Evolutionary conservation across 2,113 vertebrate species (phyloP), one percentile per base, ranked within the genome.

Genomic region (Furnarius figulus): DNA sequence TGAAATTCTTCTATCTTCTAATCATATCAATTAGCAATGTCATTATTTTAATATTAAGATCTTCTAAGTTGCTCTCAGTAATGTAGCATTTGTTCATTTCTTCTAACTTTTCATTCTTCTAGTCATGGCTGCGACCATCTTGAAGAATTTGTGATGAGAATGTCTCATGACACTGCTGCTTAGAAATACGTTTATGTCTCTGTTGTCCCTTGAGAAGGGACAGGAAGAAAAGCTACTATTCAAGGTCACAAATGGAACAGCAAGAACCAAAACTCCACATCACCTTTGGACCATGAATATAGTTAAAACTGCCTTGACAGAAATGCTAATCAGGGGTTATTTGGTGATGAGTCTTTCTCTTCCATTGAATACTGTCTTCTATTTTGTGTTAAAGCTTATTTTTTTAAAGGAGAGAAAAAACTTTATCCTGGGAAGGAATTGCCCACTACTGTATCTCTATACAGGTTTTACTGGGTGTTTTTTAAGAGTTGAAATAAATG

Each of bases 81-180:
- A 49, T 7, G 12, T 59, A 47, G 56, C 35, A 28, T 77, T 79
- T 55, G 4, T 68, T 90, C 0, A 40, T 83, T 87, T 90, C 9
- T 62, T 78, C 62, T 92, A 39, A 86, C 21, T 68, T 91, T 28
- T 53, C 58, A 33, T 95, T 66, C 53, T 94, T 94, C 93, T 58
- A 99, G 98, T 97, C 98, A 40, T 98, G 98, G 98, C 97, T 98
- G 37, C 81, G 95, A 86, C 90, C 96, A 14, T 96, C 96, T 52
- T 98, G 97, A 98, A 95, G 97, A 96, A 92, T 30, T 55, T 42
- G 25, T 47, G 40, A 61, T 18, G 76, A 75, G 50, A 82, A 70
- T 25, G 28, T 75, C 72, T 87, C 62, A 27, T 70, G 59, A 66
- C 53, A 42, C 80, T 84, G 90, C 97, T 97, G 89, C 87, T 91